phyloP scores from a whole-genome alignment of 2,797 vertebrate genomes.

The Hyperoplus lanceolatus region DNA sequence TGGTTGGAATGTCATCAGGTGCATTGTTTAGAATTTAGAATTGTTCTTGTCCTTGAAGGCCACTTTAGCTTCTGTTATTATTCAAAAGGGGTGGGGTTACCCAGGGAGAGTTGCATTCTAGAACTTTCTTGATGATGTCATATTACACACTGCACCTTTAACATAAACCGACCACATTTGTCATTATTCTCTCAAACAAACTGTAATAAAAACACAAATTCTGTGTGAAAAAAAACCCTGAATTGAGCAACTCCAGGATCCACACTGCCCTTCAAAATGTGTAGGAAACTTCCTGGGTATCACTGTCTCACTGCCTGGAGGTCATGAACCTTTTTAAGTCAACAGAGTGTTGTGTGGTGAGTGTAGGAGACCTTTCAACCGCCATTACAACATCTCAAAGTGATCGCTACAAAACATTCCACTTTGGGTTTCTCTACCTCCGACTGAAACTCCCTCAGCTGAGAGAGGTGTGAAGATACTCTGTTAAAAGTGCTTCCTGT shows the following conservation, averaged over 20 bases:
- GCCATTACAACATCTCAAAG: slow-evolving; percentile 59
- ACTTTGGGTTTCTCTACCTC: slow-evolving; percentile 50
- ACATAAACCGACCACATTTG: too few species aligned
- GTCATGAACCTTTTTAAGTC: slow-evolving; percentile 31
- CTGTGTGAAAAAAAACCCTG: too few species aligned
- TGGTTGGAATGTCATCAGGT: too few species aligned
- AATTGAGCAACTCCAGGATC: background rate
- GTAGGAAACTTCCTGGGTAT: slow-evolving; percentile 3
- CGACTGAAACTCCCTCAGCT: slow-evolving; percentile 46
- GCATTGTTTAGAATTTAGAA: too few species aligned
- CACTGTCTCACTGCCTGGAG: slow-evolving; percentile 1
- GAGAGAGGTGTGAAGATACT: slow-evolving; percentile 59
- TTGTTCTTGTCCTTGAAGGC: too few species aligned
- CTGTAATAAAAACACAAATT: too few species aligned
- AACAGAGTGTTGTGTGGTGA: background rate
- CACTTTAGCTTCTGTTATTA: too few species aligned
- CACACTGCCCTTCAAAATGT: slow-evolving; percentile 30
- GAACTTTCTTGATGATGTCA: too few species aligned
- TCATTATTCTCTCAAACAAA: too few species aligned
- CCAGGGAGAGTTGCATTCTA: too few species aligned
- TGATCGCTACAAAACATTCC: slow-evolving; percentile 65
- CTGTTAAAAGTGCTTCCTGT: slow-evolving; percentile 20
- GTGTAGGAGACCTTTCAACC: slow-evolving; percentile 42
- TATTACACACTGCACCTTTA: too few species aligned
- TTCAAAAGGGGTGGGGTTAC: too few species aligned